Base-by-base conservation (phyloP, 2,113 vertebrate species). In the Panthera leo region DNA sequence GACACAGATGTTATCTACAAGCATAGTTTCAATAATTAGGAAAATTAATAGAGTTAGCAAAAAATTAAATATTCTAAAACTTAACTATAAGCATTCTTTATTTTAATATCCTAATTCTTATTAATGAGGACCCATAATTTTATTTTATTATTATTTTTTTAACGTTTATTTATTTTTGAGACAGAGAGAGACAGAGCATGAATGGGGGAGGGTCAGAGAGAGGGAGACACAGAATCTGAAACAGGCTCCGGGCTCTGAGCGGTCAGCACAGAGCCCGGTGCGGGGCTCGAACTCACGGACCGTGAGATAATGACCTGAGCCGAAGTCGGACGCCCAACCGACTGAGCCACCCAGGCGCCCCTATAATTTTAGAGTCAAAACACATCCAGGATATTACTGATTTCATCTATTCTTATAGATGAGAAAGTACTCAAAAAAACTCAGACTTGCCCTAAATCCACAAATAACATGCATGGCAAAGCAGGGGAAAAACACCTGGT, bases 1-100 rank as follows among this genome's bases (percentile, higher is more conserved):
- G 45, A 36, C 18, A 25, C 11, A 45, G 14, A 21, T n/a, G 14
- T 18, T 21, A 45, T 27, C 29, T 71, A 45, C 1, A n/a, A 34
- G 67, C 14, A 36, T 10, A 42, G 67, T 73, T 92, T 71, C 76
- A 61, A 71, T n/a, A 82, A 71, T 48, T 70, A 45, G 79, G 36
- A 34, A 83, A 42, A 76, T 21, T 65, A 73, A 45, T 58, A 73
- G 25, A 93, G 42, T 51, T 34, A 58, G 45, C 34, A 93, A 76
- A 65, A 84, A 36, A 58, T 63, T 27, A 85, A 93, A 39, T 85
- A 65, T 39, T 76, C 21, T 16, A 92, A 84, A 92, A 71, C 16
- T 18, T n/a, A 83, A 45, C 36, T 29, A 5, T 83, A 91, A 79
- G 65, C 45, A 78, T 36, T 71, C 14, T 42, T 11, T 42, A 29